Evolutionary conservation across 2,797 vertebrate species (phyloP), one percentile per base, ranked within the genome.

Genomic region (Pristis pectinata): DNA sequence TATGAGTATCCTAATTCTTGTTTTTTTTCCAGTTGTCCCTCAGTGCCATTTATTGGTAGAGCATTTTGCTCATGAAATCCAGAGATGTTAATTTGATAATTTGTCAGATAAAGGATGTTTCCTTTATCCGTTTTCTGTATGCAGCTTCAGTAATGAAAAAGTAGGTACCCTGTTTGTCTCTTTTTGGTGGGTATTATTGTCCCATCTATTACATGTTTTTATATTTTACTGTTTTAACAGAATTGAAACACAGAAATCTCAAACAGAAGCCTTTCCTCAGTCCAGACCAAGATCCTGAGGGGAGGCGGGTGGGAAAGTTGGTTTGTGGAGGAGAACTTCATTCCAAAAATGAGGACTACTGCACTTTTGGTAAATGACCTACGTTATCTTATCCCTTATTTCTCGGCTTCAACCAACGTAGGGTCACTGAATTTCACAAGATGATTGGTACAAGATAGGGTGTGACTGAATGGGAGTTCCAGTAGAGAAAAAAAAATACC

Each of bases 281-380:
- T 76, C 92, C 92, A 94, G 92, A 76, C 24, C 70, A 94, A 94
- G 92, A 94, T 34, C 70, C 92, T 53, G 92, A 94, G 92, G 91
- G 91, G 64, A 93, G 91, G 91, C 67, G 91, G 70, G 92, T 94
- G 92, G 92, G 92, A 76, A 94, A 94, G 70, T 94, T 94, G 92
- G 70, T 94, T 53, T 94, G 92, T 94, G 92, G 70, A 76, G 92
- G 92, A 76, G 70, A 94, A 94, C 92, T 94, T 94, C 70, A 94
- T 19, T 93, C 91, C 34, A 94, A 94, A 94, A 94, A 94, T 94
- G 70, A 94, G 92, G 92, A 94, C 70, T 94, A 94, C 92, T 94
- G 72, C 49, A 94, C 92, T 76, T 94, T 76, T 94, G 92, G 92
- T 94, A 19, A 94, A 70, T 94, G 64, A 74, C 30, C 67, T 94